Percentiles rank a stretch among this genome's conserved stretches.
Evolutionary conservation across 2,797 vertebrate species (phyloP).

Genomic region (Tauraco hartlaubi): DNA sequence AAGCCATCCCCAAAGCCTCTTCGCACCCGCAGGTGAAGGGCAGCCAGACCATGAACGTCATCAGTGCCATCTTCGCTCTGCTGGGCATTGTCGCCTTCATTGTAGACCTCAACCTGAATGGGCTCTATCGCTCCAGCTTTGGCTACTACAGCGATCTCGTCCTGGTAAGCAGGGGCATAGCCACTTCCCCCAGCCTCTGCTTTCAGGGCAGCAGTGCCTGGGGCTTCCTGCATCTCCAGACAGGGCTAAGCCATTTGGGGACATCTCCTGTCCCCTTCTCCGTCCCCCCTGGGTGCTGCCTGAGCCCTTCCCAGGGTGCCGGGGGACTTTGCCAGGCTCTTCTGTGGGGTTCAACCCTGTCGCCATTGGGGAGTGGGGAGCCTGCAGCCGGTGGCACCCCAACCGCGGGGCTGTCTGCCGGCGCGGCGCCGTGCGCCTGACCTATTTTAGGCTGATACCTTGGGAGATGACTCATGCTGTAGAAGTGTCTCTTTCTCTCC

Average conservation of each 20-base stretch:
- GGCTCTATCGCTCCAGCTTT: conserved; percentile 1
- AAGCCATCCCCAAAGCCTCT: fast-evolving
- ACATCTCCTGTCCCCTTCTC: fast-evolving
- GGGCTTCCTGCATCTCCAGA: background rate
- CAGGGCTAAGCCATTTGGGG: background rate
- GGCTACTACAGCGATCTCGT: background rate
- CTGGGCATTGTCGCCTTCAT: conserved; percentile 56
- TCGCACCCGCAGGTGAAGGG: conserved; percentile 6
- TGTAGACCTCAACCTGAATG: conserved; percentile 25
- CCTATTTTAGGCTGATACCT: background rate
- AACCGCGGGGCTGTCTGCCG: fast-evolving
- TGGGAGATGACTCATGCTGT: background rate
- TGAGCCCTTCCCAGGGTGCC: fast-evolving
- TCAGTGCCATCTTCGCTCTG: conserved; percentile 56
- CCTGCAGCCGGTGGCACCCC: fast-evolving
- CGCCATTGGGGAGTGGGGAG: fast-evolving
- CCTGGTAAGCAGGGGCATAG: background rate
- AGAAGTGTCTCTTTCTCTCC: background rate
- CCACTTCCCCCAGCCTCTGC: fast-evolving
- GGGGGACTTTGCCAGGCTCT: background rate
- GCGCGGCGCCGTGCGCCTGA: background rate
- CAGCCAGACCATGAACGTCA: conserved; percentile 69
- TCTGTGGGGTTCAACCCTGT: background rate
- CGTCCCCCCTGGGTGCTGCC: background rate
- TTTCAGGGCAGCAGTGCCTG: no score